phyloP scores from a whole-genome alignment of 2,797 vertebrate genomes.

The Onychomys torridus region DNA sequence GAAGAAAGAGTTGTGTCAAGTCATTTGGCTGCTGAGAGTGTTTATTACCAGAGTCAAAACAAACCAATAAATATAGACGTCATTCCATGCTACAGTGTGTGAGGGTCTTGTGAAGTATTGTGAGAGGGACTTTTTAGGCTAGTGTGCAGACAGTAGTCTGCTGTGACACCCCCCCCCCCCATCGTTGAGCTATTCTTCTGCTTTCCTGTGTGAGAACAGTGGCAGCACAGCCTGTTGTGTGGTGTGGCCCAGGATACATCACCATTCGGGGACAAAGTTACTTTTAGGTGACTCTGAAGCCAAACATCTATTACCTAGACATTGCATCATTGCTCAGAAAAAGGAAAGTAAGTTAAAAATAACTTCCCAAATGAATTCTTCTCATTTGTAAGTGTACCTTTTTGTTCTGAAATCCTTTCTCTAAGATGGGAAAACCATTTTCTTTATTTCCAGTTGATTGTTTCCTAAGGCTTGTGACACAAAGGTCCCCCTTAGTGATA shows the following conservation, averaged over 20 bases:
- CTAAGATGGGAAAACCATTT: background rate
- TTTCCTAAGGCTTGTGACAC: background rate
- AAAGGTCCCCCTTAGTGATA: background rate
- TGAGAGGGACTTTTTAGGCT: conserved; percentile 1
- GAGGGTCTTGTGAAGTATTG: background rate
- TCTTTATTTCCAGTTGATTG: background rate
- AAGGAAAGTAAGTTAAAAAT: background rate
- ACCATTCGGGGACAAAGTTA: background rate
- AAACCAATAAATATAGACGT: background rate
- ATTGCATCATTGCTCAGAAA: background rate
- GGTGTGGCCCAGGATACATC: background rate
- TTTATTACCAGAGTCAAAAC: background rate
- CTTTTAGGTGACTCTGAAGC: background rate
- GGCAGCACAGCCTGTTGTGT: background rate
- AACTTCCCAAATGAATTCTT: background rate
- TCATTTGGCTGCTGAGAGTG: background rate
- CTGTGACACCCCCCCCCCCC: background rate
- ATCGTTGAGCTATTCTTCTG: background rate
- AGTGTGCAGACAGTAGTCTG: background rate
- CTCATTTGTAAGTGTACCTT: background rate
- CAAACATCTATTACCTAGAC: background rate
- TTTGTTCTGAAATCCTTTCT: background rate
- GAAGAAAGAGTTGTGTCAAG: background rate
- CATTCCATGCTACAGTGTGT: background rate
- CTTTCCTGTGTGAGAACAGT: background rate